Evolutionary conservation across 2,797 vertebrate species (phyloP).

Genomic region (Caiman crocodilus): DNA sequence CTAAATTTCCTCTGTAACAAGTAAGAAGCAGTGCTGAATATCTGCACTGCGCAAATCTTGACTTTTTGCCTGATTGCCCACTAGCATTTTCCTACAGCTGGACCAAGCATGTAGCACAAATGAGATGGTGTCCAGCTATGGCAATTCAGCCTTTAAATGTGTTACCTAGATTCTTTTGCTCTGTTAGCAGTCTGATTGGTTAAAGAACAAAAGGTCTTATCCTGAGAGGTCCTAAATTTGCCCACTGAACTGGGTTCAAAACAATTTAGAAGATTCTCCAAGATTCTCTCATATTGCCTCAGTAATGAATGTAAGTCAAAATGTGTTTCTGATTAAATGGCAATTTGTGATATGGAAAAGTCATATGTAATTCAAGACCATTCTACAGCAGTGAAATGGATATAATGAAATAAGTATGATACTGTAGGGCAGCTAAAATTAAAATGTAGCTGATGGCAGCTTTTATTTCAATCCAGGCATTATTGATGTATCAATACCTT

Average conservation of each 20-base stretch:
- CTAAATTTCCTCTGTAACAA: constrained; percentile 34
- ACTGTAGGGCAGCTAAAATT: not conserved
- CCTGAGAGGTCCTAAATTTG: not conserved
- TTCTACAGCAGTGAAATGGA: accelerated
- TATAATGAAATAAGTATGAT: not conserved
- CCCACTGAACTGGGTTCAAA: not conserved
- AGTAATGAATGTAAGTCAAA: not conserved
- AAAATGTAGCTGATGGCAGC: not conserved
- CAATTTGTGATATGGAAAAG: not conserved
- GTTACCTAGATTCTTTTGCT: not conserved
- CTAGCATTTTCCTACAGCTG: not conserved
- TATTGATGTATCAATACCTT: not conserved
- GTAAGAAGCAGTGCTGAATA: not conserved
- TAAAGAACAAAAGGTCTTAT: not conserved
- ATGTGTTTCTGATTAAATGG: not conserved
- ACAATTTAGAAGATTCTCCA: not conserved
- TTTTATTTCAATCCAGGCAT: not conserved
- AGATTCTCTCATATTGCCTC: not conserved
- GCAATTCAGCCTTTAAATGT: not conserved
- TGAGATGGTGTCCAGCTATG: accelerated
- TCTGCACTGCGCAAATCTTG: constrained; percentile 4
- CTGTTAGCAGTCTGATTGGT: not conserved
- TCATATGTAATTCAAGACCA: not conserved
- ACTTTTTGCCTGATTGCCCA: not conserved
- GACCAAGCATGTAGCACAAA: not conserved